Conservation (phyloP, 2,797 vertebrate species). For the Siniperca undulata region DNA sequence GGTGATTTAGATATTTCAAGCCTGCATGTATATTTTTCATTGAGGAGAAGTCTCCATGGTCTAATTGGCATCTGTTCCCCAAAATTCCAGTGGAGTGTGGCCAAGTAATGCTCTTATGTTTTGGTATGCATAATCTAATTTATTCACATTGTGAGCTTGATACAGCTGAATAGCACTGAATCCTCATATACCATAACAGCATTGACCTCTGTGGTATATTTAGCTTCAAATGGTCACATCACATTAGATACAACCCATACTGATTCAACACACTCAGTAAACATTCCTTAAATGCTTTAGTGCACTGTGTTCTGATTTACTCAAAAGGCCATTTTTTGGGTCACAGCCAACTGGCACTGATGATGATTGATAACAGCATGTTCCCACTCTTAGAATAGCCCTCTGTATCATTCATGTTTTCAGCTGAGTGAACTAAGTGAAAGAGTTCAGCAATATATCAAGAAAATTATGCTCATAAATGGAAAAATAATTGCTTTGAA, state of each 20-base stretch:
- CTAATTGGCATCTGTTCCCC: slow-evolving; percentile 36
- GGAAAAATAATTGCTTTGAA: slow-evolving; percentile 5
- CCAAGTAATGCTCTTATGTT: slow-evolving; percentile 31
- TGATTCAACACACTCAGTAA: slow-evolving; percentile 30
- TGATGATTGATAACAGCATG: slow-evolving; percentile 27
- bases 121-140: slow-evolving; percentile 29
- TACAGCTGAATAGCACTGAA: slow-evolving; percentile 13
- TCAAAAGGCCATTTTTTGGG: slow-evolving; percentile 7
- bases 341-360: slow-evolving; percentile 20
- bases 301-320: neutral
- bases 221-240: slow-evolving; percentile 18
- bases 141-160: slow-evolving; percentile 29
- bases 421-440: neutral
- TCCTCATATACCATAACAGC: neutral
- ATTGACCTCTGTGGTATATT: slow-evolving; percentile 31
- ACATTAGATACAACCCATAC: slow-evolving; percentile 15
- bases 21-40: slow-evolving; percentile 27
- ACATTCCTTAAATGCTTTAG: slow-evolving; percentile 48
- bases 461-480: neutral
- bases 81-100: slow-evolving; percentile 16
- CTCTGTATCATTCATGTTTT: neutral
- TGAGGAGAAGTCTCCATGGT: slow-evolving; percentile 3
- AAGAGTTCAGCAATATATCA: slow-evolving; percentile 5
- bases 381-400: slow-evolving; percentile 11
- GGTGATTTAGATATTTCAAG: slow-evolving; percentile 36